phyloP scores from a whole-genome alignment of 2,888 invertebrate genomes.

The Syrista parreyssii region DNA sequence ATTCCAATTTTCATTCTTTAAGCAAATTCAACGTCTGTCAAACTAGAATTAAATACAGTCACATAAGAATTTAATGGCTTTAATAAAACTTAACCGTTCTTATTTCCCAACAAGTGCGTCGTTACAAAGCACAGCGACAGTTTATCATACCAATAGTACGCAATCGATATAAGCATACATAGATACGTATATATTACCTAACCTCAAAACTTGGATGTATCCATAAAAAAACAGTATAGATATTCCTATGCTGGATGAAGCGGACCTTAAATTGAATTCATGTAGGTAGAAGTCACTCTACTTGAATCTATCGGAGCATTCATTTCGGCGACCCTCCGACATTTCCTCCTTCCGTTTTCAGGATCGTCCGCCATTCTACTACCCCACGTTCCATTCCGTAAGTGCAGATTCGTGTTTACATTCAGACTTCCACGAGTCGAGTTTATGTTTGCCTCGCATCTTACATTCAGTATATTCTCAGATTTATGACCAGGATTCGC shows the following conservation, averaged over 20 bases:
- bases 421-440: slow-evolving; percentile 24
- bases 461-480: slow-evolving; percentile 16
- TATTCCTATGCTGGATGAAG: neutral
- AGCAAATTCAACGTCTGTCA: no score
- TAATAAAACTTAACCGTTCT: neutral
- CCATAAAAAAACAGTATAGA: neutral
- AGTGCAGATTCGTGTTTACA: slow-evolving; percentile 55
- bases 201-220: neutral
- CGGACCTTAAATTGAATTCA: neutral
- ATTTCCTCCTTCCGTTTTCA: slow-evolving; percentile 24
- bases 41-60: no score
- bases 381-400: slow-evolving; percentile 27
- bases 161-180: neutral
- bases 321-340: slow-evolving; percentile 9
- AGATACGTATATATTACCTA: neutral
- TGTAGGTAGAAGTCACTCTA: neutral
- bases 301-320: slow-evolving; percentile 2
- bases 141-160: neutral
- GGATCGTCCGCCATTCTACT: slow-evolving; percentile 10
- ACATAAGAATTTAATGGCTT: no score
- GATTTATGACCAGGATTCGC: slow-evolving; percentile 22
- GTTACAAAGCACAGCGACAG: neutral
- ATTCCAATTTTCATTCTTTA: neutral
- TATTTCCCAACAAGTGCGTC: no score
- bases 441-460: slow-evolving; percentile 17